These are phyloP conservation scores for Lacerta viridis DNA, from an alignment of 2,797 vertebrate species.

Conservation along the genomic window DNA sequence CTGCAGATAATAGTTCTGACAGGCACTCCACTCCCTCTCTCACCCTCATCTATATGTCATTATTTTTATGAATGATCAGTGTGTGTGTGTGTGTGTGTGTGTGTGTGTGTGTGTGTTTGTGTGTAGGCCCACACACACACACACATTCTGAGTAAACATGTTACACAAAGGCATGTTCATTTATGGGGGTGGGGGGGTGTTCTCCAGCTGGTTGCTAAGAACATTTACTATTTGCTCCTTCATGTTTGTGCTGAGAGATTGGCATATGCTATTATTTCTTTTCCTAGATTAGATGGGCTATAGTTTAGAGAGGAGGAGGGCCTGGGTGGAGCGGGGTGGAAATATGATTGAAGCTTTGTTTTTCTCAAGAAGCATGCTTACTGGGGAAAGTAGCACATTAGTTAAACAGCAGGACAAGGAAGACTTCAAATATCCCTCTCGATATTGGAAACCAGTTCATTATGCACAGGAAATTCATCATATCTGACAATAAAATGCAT, in stretches of 20 bases:
- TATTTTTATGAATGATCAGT: background rate
- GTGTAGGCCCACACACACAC: background rate
- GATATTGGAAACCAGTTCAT: slow-evolving; percentile 20
- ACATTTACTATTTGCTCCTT: slow-evolving; percentile 19
- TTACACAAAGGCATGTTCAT: background rate
- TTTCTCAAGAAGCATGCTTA: slow-evolving; percentile 36
- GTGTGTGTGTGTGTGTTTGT: background rate
- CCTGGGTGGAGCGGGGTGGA: slow-evolving; percentile 34
- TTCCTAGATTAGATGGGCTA: slow-evolving; percentile 53
- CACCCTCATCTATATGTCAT: slow-evolving; percentile 36
- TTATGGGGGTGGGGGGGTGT: background rate
- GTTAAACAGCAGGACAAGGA: slow-evolving; percentile 21
- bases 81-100: background rate
- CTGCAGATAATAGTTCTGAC: slow-evolving; percentile 71
- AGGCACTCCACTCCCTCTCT: background rate
- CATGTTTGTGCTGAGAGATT: slow-evolving; percentile 55
- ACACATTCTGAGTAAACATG: slow-evolving; percentile 21
- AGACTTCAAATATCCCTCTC: slow-evolving; percentile 18
- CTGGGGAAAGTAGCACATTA: slow-evolving; percentile 24
- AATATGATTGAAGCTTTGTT: slow-evolving; percentile 59
- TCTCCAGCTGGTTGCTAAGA: slow-evolving; percentile 44
- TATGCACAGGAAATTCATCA: background rate
- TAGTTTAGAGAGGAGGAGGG: slow-evolving; percentile 9
- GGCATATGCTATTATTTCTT: slow-evolving; percentile 56
- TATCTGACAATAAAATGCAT: background rate